Percentiles rank a stretch among this genome's conserved stretches.
phyloP scores from a whole-genome alignment of 2,113 vertebrate genomes.

The Leptosomus discolor region DNA sequence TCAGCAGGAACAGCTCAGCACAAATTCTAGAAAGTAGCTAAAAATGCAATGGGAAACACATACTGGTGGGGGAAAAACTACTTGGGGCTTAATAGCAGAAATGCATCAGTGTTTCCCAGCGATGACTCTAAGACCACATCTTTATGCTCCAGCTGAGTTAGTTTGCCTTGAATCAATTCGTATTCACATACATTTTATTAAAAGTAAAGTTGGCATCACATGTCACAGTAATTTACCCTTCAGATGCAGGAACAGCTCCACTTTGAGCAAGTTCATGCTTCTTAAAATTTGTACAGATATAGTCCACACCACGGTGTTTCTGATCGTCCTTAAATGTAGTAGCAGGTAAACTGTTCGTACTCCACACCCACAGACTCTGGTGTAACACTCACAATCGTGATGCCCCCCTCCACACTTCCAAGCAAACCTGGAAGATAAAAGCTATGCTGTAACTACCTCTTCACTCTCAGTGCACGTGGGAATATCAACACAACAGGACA shows the following conservation, averaged over 20 bases:
- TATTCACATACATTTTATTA: not conserved
- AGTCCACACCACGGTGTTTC: not conserved
- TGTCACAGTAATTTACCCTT: not conserved
- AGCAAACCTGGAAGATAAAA: not conserved
- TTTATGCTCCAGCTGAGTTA: not conserved
- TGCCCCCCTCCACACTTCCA: not conserved
- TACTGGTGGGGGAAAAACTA: not conserved
- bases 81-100: not conserved
- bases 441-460: accelerated
- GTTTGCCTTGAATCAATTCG: not conserved
- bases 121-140: not conserved
- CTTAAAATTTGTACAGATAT: not conserved
- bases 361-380: not conserved
- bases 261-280: not conserved
- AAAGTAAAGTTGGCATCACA: not conserved
- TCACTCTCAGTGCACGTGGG: not conserved
- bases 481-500: not conserved
- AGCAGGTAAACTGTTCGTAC: not conserved
- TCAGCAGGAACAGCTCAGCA: not conserved
- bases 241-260: not conserved
- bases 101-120: not conserved
- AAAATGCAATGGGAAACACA: not conserved
- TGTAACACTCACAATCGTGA: too few species aligned
- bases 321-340: not conserved
- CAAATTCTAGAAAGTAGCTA: not conserved